These are phyloP conservation scores for Galbula dea DNA, from an alignment of 2,113 vertebrate species.

Conservation along the genomic window DNA sequence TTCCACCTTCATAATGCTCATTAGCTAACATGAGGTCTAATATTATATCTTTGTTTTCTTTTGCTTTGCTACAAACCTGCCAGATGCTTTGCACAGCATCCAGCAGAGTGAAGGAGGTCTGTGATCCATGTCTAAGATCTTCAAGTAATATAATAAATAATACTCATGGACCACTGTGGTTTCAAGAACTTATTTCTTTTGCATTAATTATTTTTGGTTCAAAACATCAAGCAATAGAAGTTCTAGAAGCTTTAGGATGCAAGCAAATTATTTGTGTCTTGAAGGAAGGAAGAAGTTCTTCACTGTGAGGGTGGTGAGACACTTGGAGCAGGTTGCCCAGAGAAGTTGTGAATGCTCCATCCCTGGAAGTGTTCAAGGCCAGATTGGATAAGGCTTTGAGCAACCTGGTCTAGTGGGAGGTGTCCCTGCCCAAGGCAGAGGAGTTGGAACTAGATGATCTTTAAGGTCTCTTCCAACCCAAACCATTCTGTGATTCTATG, in stretches of 20 bases:
- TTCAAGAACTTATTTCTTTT: background rate
- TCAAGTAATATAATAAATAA: background rate
- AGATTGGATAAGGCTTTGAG: background rate
- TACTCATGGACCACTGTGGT: background rate
- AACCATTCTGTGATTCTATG: background rate
- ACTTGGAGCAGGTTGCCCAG: background rate
- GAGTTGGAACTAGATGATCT: background rate
- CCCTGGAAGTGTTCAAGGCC: background rate
- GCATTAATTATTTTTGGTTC: background rate
- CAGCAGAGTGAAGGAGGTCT: background rate
- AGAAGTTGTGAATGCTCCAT: background rate
- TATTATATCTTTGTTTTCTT: background rate
- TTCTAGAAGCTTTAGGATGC: background rate
- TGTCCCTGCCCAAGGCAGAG: background rate
- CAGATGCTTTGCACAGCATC: background rate
- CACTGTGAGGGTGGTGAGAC: background rate
- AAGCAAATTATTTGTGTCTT: background rate
- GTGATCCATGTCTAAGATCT: background rate
- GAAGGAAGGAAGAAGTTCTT: background rate
- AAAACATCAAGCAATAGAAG: background rate
- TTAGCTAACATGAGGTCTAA: background rate
- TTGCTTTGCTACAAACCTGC: background rate
- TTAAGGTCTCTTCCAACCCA: background rate
- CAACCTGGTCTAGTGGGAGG: background rate
- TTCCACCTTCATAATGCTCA: background rate